Conservation (phyloP, 2,113 vertebrate genomes). For the Tragelaphus strepsiceros region DNA sequence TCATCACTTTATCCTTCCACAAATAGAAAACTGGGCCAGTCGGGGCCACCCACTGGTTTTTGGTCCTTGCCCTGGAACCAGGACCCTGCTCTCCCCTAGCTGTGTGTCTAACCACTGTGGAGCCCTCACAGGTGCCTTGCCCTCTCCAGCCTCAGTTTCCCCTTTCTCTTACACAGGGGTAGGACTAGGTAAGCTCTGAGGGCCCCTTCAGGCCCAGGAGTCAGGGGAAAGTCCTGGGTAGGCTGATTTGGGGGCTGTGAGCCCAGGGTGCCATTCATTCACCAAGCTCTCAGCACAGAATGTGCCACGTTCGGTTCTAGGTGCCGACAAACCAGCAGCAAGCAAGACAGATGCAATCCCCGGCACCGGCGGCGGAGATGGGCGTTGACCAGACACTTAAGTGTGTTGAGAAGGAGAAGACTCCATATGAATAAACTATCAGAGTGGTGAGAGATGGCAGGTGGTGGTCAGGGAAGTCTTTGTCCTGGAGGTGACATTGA, state of each 20-base stretch:
- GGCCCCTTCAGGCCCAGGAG: background rate
- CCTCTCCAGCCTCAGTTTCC: background rate
- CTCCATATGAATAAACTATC: background rate
- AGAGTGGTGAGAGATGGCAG: background rate
- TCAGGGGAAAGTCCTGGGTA: background rate
- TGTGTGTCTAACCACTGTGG: background rate
- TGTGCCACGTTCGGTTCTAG: background rate
- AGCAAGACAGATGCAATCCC: background rate
- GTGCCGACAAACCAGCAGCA: background rate
- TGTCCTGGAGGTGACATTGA: background rate
- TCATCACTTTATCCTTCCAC: background rate
- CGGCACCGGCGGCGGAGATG: fast-evolving
- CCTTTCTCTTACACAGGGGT: background rate
- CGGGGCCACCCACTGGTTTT: too few relatives aligned
- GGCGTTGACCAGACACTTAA: background rate
- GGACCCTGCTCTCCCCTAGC: background rate
- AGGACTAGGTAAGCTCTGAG: background rate
- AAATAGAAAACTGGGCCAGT: background rate
- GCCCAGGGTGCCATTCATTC: fast-evolving
- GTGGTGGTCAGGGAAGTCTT: background rate
- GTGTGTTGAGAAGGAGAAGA: background rate
- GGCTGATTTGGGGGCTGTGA: background rate
- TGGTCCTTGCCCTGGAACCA: background rate
- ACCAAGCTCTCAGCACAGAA: fast-evolving
- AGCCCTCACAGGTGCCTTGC: background rate